Evolutionary conservation across 2,113 vertebrate species (phyloP), one percentile per base, ranked within the genome.

Genomic region (Cyprinodon tularosa): DNA sequence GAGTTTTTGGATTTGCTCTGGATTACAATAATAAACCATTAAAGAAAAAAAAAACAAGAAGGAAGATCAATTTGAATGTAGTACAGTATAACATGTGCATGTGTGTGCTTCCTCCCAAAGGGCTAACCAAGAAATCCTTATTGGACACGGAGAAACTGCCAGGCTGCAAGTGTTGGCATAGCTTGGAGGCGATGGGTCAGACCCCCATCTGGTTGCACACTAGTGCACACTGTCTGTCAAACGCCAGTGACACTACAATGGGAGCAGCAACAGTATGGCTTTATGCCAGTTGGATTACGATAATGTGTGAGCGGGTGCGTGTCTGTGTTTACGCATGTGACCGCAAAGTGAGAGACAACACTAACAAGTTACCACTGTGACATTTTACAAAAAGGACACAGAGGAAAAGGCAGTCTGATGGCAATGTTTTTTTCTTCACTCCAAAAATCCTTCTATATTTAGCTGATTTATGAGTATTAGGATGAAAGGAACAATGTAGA

Each of bases 141-240:
- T 29, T 39, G 64, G 68, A 74, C 83, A 88, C 88, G 89, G 90
- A 90, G 79, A 80, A 71, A 76, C 72, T 82, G 68, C 87, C 84
- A 83, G 80, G 78, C 85, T 77, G 72, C 70, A 77, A 78, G 83
- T 72, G 82, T 76, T 90, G 90, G 90, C 86, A 66, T 47, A 74
- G 77, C 69, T 64, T 80, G 39, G 80, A 87, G 77, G 77, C 84
- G 38, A 84, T 36, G 74, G 89, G 88, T 82, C 85, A 72, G 77
- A 89, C 86, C 84, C 86, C 89, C 89, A 91, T 93, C 91, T 91
- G 90, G 81, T 87, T 74, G 71, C 29, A 29, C 67, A 72, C 74
- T 82, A 42, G 7, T 29, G 29, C 29, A 29, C 29, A 53, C 3
- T 7, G 8, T 53, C 50, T 53, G 50, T 20, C 50, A 53, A 53